Base-by-base conservation (phyloP, 2,888 invertebrate genomes). In the Ephialtes manifestator region DNA sequence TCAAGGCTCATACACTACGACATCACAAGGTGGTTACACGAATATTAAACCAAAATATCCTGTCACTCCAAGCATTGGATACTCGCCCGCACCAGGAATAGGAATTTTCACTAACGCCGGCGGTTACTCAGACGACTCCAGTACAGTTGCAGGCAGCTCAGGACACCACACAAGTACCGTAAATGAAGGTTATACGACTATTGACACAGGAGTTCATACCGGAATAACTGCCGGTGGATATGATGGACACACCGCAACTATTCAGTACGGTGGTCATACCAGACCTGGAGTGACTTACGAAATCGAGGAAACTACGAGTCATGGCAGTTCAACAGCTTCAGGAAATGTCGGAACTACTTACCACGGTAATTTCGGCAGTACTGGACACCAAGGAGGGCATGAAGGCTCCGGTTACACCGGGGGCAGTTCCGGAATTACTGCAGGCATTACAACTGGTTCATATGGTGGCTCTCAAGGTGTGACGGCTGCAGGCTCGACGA, bases 141-240 rank as follows among this genome's bases (percentile, higher is more conserved):
- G 60, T 8, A 58, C 70, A 43, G 46, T 5, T 51, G 48, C 4
- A 15, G 77, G 81, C 35, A 48, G 18, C 68, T 68, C 83, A 8
- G 76, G 51, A 35, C 80, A 86, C 67, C 53, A 74, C 15, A 65
- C 70, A 0, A 51, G 15, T 24, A 53, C 65, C 0, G 31, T 35
- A 24, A 51, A 83, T 35, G 39, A 48, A 13, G 65, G 70, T 39
- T 58, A 68, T 48, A 75, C 80, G 20, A 63, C 53, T 60, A n/a
- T 74, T 24, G 77, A 82, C 43, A 55, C 39, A 4, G 83, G 79
- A 53, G 60, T 72, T 35, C 46, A 67, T 46, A 72, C 83, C 10
- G 80, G 76, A 68, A 74, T 76, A 65, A 46, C 70, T 24, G 65
- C 85, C 48, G 76, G 65, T 4, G 58, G 51, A 43, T 70, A 81